phyloP scores from a whole-genome alignment of 23 tunicate genomes.

The Styela clava region DNA sequence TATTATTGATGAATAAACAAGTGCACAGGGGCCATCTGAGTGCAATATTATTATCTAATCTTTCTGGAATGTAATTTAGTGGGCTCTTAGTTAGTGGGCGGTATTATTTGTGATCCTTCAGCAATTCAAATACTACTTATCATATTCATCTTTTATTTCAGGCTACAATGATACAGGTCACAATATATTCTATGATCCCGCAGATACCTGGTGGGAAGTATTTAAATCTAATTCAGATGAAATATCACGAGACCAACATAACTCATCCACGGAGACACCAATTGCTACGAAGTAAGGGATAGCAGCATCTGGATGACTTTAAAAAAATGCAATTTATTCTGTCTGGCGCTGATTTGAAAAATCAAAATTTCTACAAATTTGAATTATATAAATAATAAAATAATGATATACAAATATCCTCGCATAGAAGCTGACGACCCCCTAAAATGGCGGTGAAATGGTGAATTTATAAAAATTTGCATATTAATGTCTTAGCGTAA shows the following conservation, averaged over 20 bases:
- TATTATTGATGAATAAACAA: slow-evolving; percentile 33
- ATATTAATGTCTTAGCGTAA: too few relatives aligned
- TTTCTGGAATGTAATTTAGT: too few relatives aligned
- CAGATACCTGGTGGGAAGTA: slow-evolving; percentile 68
- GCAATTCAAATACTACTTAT: not conserved
- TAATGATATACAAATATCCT: too few relatives aligned
- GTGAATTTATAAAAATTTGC: too few relatives aligned
- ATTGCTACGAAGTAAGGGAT: not conserved
- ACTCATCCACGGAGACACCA: not conserved
- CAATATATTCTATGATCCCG: slow-evolving; percentile 62
- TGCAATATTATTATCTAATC: slow-evolving; percentile 9
- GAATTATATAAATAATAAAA: too few relatives aligned
- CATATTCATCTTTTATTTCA: not conserved
- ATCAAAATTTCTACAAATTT: too few relatives aligned
- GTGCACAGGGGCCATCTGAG: slow-evolving; percentile 96
- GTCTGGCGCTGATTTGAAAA: too few relatives aligned
- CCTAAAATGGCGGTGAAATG: too few relatives aligned
- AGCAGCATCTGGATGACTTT: not conserved
- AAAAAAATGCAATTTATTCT: too few relatives aligned
- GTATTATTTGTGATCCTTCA: too few relatives aligned
- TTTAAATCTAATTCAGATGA: slow-evolving; percentile 1
- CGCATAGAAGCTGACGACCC: too few relatives aligned
- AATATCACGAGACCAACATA: not conserved
- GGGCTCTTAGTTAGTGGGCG: too few relatives aligned
- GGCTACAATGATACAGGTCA: not conserved